Evolutionary conservation across 2,113 vertebrate genomes (phyloP), one percentile per base, ranked within the genome.

Genomic region (human (Homo sapiens)): DNA sequence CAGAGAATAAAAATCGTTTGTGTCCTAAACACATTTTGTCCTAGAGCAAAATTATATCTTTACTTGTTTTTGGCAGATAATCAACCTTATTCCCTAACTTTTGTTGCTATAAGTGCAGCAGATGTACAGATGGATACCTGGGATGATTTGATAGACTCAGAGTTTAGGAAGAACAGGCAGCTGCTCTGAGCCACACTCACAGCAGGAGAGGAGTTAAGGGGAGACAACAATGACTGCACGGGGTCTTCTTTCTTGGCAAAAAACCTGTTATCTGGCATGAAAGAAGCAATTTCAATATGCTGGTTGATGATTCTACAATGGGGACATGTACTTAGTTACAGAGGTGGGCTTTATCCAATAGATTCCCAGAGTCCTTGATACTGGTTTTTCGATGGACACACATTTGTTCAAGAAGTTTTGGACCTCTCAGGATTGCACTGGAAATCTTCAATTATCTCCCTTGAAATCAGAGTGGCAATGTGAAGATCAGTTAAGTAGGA

Each of bases 41-140:
- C 96, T 96, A 72, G 8, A 92, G 84, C 35, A 93, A 97, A 97
- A 96, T 87, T 76, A 88, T 40, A 57, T 92, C 50, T 96, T 76
- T 35, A 79, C 35, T 92, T 92, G 48, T 82, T 97, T 92, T 89
- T 93, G 82, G 79, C 93, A 95, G 64, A 72, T 85, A 89, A 64
- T 64, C 85, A 93, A 88, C 61, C 70, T 89, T 84, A 85, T 73
- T 32, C 66, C 17, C 2, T 40, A 92, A 64, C 64, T 97, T 89
- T 40, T 55, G 75, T 73, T 89, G 84, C n/a, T 96, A 1, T 88
- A n/a, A 45, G 22, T 84, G 38, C 87, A 92, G 90, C 92, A 92
- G 87, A 94, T 92, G 80, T 68, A 80, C 93, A 79, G 73, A 68
- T 91, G 70, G 55, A 45, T 81, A 79, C 25, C 4, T 7, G 43